phyloP scores from a whole-genome alignment of 92 coral and sea anemone species.

The Palythoa grandis region DNA sequence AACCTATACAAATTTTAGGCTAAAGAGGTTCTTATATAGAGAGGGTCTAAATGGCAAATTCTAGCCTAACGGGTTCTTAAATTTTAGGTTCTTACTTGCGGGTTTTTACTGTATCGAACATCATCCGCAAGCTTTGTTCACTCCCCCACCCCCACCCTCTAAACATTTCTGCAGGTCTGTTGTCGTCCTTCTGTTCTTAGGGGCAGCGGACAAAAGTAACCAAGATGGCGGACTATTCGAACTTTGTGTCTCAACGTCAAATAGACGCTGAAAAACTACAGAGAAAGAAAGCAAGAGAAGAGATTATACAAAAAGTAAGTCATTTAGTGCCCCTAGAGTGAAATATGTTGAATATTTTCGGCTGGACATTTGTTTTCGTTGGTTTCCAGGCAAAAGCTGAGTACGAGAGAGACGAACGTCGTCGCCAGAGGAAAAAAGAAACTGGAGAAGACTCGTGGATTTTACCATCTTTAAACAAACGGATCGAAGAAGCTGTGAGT shows the following conservation, averaged over 20 bases:
- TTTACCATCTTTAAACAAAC: constrained; percentile 79
- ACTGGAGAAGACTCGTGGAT: constrained; percentile 97
- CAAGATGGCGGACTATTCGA: constrained; percentile 98
- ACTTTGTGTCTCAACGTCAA: constrained; percentile 91
- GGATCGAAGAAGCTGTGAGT: constrained; percentile 68
- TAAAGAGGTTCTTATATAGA: no score
- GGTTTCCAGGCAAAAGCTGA: constrained; percentile 81
- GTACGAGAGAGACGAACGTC: constrained; percentile 79
- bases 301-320: constrained; percentile 73
- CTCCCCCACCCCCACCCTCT: no score
- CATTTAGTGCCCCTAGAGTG: no score
- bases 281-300: constrained; percentile 77
- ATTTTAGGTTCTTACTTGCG: no score
- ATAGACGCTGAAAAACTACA: constrained; percentile 83
- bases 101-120: no score
- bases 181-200: constrained; percentile 4
- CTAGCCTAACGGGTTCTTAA: no score
- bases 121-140: no score
- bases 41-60: no score
- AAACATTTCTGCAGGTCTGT: no score
- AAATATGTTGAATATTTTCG: neutral
- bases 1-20: no score
- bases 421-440: constrained; percentile 70
- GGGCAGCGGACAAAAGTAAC: constrained; percentile 38
- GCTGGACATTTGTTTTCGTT: neutral